Evolutionary conservation across 2,797 vertebrate genomes (phyloP).

Genomic region (Zonotrichia albicollis): DNA sequence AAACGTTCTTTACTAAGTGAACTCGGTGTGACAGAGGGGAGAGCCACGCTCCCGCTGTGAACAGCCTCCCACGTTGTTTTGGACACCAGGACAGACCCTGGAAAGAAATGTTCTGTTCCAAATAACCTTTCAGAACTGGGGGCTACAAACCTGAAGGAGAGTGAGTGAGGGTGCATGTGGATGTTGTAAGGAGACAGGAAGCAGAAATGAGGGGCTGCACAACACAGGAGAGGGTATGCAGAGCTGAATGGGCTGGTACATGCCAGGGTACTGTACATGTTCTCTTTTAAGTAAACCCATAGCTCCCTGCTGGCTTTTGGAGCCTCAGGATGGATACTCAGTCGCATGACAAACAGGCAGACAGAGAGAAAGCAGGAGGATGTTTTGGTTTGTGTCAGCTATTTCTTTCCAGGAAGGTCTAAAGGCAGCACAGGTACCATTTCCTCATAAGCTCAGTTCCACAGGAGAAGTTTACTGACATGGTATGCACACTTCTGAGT

Average conservation of each 20-base stretch:
- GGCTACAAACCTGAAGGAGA: conserved; percentile 45
- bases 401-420: background rate
- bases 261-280: conserved; percentile 16
- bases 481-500: background rate
- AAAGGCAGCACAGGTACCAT: background rate
- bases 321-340: background rate
- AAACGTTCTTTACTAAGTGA: conserved; percentile 66
- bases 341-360: background rate
- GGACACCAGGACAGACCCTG: conserved; percentile 50
- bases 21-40: conserved; percentile 60
- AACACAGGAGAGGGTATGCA: background rate
- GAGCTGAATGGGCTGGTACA: background rate
- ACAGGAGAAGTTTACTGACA: background rate
- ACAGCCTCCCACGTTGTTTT: conserved; percentile 47
- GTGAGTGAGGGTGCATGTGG: conserved; percentile 72
- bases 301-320: conserved; percentile 16
- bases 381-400: conserved; percentile 16
- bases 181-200: conserved; percentile 48
- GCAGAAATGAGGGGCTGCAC: conserved; percentile 30
- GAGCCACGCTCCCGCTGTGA: background rate
- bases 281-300: conserved; percentile 38
- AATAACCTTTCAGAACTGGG: conserved; percentile 45
- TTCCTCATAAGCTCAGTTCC: background rate
- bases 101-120: conserved; percentile 55
- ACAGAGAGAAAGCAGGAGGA: background rate